Evolutionary conservation across 2,888 invertebrate genomes (phyloP).

Genomic region (Dryadula phaetusa): DNA sequence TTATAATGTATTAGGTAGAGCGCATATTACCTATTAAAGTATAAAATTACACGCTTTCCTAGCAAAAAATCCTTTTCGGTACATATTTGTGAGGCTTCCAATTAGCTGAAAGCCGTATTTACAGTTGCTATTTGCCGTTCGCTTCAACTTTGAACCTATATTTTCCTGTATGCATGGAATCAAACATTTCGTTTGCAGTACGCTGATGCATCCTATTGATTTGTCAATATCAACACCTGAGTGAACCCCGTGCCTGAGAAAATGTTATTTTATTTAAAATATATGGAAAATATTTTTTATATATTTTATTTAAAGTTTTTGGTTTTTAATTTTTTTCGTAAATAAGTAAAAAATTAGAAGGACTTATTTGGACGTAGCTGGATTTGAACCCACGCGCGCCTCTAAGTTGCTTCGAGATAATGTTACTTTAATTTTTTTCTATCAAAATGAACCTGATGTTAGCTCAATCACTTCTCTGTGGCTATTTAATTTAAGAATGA

Average conservation of each 20-base stretch:
- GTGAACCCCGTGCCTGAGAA: conserved; percentile 19
- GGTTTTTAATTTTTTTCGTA: too few species aligned
- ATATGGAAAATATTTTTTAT: too few species aligned
- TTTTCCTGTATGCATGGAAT: conserved; percentile 38
- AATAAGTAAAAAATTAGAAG: neutral
- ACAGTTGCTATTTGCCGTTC: conserved; percentile 37
- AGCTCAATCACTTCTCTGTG: too few species aligned
- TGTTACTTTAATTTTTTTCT: too few species aligned
- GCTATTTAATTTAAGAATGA: too few species aligned
- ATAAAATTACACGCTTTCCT: conserved; percentile 25
- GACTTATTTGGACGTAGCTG: too few species aligned
- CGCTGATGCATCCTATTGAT: conserved; percentile 36
- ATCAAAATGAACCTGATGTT: too few species aligned
- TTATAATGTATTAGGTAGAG: neutral
- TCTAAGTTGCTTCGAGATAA: too few species aligned
- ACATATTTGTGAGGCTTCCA: conserved; percentile 37
- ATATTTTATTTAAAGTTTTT: too few species aligned
- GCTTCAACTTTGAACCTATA: conserved; percentile 31
- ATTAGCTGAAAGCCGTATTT: conserved; percentile 40
- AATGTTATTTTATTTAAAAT: conserved; percentile 22
- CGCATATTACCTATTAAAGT: neutral
- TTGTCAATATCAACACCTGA: conserved; percentile 33
- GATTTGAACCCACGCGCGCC: too few species aligned
- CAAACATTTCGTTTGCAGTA: conserved; percentile 37
- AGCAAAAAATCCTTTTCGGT: conserved; percentile 33